A percentile compares a stretch with the other conserved stretches of the same genome.
Evolutionary conservation across 2,113 vertebrate species (phyloP).

Genomic region (Ceratotherium simum): DNA sequence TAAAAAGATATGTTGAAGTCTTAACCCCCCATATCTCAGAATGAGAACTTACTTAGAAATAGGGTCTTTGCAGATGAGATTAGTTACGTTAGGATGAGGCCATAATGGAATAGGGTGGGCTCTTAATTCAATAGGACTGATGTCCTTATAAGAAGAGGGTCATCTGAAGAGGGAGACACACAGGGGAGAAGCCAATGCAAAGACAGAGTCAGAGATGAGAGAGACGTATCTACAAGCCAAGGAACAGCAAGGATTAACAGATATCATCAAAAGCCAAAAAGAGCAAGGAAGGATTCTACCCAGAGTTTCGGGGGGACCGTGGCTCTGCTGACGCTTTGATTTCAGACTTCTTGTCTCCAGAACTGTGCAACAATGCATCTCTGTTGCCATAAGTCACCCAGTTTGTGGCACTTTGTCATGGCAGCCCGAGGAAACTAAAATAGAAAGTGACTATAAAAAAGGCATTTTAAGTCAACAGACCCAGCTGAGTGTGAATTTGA

Average conservation of each 20-base stretch:
- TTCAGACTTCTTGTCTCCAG: not conserved
- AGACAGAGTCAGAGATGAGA: not conserved
- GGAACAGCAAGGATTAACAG: not conserved
- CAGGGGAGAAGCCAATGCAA: not conserved
- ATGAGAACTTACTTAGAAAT: not conserved
- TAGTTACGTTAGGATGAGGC: not conserved
- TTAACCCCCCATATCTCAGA: not conserved
- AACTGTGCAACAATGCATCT: too few relatives aligned
- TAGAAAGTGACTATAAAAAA: accelerated
- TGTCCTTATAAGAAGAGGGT: not conserved
- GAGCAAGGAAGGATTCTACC: not conserved
- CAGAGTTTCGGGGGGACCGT: not conserved
- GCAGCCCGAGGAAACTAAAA: not conserved
- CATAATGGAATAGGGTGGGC: not conserved
- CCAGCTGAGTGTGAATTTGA: not conserved
- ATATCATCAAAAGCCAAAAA: not conserved
- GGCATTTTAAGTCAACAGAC: not conserved
- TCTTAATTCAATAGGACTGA: not conserved
- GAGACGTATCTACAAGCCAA: not conserved
- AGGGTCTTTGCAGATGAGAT: not conserved
- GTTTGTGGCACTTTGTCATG: too few relatives aligned
- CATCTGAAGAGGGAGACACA: not conserved
- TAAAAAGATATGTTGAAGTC: not conserved
- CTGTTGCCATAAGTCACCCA: not conserved
- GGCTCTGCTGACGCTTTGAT: not conserved